Conservation (phyloP, 2,888 invertebrate species). For the Platycheirus rosarum region DNA sequence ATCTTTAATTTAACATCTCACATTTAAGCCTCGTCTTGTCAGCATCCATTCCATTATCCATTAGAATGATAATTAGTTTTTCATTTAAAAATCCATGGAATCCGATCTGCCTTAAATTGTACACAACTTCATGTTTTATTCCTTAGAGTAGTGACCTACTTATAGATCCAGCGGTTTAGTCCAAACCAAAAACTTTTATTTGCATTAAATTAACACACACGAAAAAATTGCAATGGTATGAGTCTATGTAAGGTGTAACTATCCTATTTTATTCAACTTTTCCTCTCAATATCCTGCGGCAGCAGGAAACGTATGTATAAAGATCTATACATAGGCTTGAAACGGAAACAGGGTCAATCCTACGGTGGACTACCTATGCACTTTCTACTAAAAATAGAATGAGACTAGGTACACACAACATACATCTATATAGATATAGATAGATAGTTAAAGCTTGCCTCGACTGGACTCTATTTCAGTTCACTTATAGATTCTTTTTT, state of each 20-base stretch:
- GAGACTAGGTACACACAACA: slow-evolving; percentile 16
- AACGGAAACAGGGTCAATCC: slow-evolving; percentile 9
- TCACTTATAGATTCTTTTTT: slow-evolving; percentile 18
- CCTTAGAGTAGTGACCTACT: neutral
- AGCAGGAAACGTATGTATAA: neutral
- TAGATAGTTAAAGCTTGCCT: neutral
- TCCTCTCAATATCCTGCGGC: neutral
- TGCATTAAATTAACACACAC: slow-evolving; percentile 43
- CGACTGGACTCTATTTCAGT: slow-evolving; percentile 25
- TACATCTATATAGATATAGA: neutral
- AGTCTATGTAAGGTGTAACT: neutral
- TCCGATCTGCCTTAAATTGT: too few species aligned
- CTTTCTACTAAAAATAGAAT: slow-evolving; percentile 56
- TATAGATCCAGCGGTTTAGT: neutral
- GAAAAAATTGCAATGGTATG: neutral
- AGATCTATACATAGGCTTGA: neutral
- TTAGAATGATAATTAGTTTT: slow-evolving; percentile 36
- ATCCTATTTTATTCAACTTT: slow-evolving; percentile 25
- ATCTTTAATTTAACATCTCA: neutral
- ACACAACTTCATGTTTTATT: neutral
- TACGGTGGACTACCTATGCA: slow-evolving; percentile 11
- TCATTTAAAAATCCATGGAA: neutral
- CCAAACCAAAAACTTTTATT: slow-evolving; percentile 25
- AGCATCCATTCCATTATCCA: slow-evolving; percentile 1
- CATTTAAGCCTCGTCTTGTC: neutral